Percentiles rank a stretch among this genome's conserved stretches.
Evolutionary conservation across 2,113 vertebrate species (phyloP).

Genomic region (Ellobius talpinus): DNA sequence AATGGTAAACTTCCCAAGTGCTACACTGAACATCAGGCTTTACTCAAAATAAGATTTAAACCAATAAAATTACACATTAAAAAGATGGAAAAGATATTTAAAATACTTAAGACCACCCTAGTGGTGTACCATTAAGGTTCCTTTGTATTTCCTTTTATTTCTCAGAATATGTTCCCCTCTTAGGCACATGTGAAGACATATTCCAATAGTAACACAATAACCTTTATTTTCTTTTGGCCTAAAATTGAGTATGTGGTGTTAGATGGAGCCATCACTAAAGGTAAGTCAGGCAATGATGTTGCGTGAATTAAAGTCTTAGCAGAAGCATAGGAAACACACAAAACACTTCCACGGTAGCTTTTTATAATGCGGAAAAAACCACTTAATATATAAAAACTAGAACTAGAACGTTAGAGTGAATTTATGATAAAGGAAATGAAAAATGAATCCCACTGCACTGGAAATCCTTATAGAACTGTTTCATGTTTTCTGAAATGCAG

Average conservation of each 20-base stretch:
- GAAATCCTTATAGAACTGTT: neutral
- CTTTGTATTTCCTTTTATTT: neutral
- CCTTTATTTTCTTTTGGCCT: slow-evolving; percentile 43
- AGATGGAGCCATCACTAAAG: neutral
- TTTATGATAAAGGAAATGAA: slow-evolving; percentile 3
- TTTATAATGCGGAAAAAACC: slow-evolving; percentile 49
- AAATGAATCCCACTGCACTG: neutral
- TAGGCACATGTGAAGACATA: neutral
- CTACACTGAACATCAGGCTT: slow-evolving; percentile 29
- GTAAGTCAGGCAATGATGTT: slow-evolving; percentile 7
- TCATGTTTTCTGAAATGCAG: slow-evolving; percentile 35
- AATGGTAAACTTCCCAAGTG: slow-evolving; percentile 73
- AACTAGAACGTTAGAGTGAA: slow-evolving; percentile 41
- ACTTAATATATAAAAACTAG: slow-evolving; percentile 12
- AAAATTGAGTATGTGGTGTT: neutral
- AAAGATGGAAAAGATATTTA: slow-evolving; percentile 26
- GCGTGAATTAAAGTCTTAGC: neutral
- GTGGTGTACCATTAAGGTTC: neutral
- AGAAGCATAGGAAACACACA: neutral
- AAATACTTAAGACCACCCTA: neutral
- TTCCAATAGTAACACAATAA: slow-evolving; percentile 25
- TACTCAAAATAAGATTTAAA: slow-evolving; percentile 22
- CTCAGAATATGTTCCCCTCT: neutral
- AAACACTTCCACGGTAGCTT: neutral
- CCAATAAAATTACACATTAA: neutral